Percentiles rank a stretch among this genome's conserved stretches.
phyloP scores from a whole-genome alignment of 2,888 invertebrate genomes.

The Dicyrtoma fusca region DNA sequence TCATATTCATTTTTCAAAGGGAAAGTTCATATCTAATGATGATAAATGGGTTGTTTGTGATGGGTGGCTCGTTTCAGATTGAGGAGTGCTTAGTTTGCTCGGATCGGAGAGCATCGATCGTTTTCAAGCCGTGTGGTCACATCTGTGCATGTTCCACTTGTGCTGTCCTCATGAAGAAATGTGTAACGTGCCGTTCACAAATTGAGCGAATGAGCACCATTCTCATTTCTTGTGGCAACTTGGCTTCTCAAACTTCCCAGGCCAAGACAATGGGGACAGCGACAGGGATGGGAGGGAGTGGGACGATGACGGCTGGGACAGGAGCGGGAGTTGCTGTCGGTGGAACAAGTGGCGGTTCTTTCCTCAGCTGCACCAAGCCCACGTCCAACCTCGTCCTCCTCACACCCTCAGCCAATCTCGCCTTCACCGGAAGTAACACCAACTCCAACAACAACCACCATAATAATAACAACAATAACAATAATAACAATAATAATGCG shows the following conservation, averaged over 20 bases:
- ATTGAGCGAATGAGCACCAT: slow-evolving; percentile 69
- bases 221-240: slow-evolving; percentile 42
- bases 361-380: slow-evolving; percentile 43
- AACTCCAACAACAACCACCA: slow-evolving; percentile 46
- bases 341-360: slow-evolving; percentile 23
- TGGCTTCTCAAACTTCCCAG: not conserved
- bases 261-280: not conserved
- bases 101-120: slow-evolving; percentile 85
- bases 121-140: slow-evolving; percentile 94
- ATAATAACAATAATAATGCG: slow-evolving; percentile 41
- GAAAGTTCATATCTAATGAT: slow-evolving; percentile 48
- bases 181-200: slow-evolving; percentile 89
- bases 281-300: slow-evolving; percentile 12
- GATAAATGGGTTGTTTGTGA: slow-evolving; percentile 51
- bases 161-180: slow-evolving; percentile 95
- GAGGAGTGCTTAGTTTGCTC: slow-evolving; percentile 97
- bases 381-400: slow-evolving; percentile 51
- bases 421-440: slow-evolving; percentile 40
- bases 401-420: slow-evolving; percentile 46
- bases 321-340: slow-evolving; percentile 7
- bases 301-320: slow-evolving; percentile 11
- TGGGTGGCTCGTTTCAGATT: slow-evolving; percentile 66
- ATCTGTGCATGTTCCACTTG: slow-evolving; percentile 76
- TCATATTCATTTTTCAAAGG: slow-evolving; percentile 45
- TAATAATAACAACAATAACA: slow-evolving; percentile 45